Conservation (phyloP, 1,140 invertebrate species). For the Lineus longissimus region DNA sequence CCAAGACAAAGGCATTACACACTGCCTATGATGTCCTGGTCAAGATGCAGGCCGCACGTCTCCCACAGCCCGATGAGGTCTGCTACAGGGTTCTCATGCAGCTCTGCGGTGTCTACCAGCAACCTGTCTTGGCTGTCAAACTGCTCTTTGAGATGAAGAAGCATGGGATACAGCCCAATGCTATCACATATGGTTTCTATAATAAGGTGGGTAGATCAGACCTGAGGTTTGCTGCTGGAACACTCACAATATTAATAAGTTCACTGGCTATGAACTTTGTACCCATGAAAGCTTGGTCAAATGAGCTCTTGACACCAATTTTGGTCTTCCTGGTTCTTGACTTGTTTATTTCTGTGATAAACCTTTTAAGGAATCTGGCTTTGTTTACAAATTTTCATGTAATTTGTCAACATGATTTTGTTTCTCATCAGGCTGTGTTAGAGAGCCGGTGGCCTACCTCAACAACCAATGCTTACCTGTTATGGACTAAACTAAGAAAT, state of each 20-base stretch:
- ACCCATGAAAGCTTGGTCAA: too few relatives aligned
- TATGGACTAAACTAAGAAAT: conserved; percentile 92
- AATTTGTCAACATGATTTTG: too few relatives aligned
- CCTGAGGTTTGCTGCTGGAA: not conserved
- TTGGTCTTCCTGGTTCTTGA: too few relatives aligned
- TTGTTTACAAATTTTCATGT: too few relatives aligned
- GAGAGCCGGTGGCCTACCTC: conserved; percentile 92
- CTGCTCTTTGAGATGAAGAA: conserved; percentile 92
- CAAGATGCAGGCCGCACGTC: conserved; percentile 73
- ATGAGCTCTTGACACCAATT: too few relatives aligned
- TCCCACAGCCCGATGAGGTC: conserved; percentile 88
- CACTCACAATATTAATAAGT: too few relatives aligned
- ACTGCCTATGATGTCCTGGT: conserved; percentile 83
- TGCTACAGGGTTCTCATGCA: conserved; percentile 99
- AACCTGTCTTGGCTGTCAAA: conserved; percentile 91
- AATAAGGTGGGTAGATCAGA: conserved; percentile 55
- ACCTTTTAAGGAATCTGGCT: too few relatives aligned
- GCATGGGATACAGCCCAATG: conserved; percentile 91
- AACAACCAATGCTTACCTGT: conserved; percentile 72
- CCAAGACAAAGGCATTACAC: conserved; percentile 73
- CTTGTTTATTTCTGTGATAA: too few relatives aligned
- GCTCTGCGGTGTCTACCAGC: conserved; percentile 88
- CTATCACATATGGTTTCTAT: conserved; percentile 92
- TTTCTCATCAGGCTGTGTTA: conserved; percentile 67
- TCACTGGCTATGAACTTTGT: too few relatives aligned